These are phyloP conservation scores for Bombus confusus DNA, from an alignment of 1,140 invertebrate species.

Conservation along the genomic window DNA sequence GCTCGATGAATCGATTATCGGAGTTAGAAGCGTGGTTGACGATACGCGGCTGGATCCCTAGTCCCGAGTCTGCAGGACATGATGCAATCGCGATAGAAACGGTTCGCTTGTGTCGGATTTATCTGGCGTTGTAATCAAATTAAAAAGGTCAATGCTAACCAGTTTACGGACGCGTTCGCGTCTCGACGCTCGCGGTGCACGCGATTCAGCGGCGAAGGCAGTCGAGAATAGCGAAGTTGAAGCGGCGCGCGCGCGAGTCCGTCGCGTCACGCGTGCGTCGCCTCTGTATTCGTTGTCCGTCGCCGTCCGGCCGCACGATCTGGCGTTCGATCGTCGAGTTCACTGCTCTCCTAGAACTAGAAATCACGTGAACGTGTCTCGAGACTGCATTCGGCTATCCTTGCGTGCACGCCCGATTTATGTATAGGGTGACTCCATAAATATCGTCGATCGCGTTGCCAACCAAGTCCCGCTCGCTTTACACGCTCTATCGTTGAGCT, in stretches of 20 bases:
- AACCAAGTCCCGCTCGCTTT: not conserved
- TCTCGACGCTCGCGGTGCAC: not conserved
- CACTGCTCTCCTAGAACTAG: conserved; percentile 45
- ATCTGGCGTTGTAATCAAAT: conserved; percentile 60
- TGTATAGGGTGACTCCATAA: conserved; percentile 4
- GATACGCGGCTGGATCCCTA: not conserved
- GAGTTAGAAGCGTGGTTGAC: not conserved
- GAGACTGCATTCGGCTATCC: conserved; percentile 24
- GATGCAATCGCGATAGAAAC: conserved; percentile 22
- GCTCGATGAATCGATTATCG: not conserved
- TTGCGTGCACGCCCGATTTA: not conserved
- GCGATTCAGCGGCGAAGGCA: conserved; percentile 19
- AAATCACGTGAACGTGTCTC: conserved; percentile 43
- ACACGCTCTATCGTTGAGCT: not conserved
- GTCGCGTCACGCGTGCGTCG: not conserved
- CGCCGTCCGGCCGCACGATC: not conserved
- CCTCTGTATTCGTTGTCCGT: not conserved
- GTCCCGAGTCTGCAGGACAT: not conserved
- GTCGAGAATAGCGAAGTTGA: not conserved
- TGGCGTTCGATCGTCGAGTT: conserved; percentile 42
- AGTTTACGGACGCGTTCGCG: conserved; percentile 38
- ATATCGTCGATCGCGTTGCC: not conserved
- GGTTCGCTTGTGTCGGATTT: conserved; percentile 15
- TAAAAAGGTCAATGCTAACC: conserved; percentile 71
- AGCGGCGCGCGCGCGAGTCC: no score